These are phyloP conservation scores for Stegostoma tigrinum DNA, from an alignment of 2,113 vertebrate genomes.

Conservation along the genomic window DNA sequence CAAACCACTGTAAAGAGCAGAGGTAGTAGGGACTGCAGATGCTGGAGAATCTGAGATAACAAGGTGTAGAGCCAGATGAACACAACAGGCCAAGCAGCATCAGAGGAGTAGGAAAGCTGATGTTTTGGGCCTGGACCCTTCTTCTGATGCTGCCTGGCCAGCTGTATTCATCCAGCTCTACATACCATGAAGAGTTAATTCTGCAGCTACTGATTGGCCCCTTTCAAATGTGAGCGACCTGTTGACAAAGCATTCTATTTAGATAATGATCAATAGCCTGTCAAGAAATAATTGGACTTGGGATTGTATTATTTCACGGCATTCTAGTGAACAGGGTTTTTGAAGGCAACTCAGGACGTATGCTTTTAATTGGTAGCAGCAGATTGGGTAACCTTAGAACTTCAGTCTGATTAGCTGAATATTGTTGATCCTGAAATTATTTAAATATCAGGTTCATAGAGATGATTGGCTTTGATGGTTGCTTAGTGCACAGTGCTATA, in stretches of 20 bases:
- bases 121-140: too few species aligned
- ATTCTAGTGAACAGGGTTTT: background rate
- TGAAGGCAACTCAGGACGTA: background rate
- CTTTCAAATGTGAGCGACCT: background rate
- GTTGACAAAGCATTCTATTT: conserved; percentile 26
- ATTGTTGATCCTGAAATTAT: background rate
- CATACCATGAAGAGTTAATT: background rate
- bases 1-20: background rate
- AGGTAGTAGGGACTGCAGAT: too few species aligned
- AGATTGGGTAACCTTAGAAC: background rate
- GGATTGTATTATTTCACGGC: background rate
- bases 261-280: conserved; percentile 30
- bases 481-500: background rate
- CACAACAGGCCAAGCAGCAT: too few species aligned
- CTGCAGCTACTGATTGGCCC: conserved; percentile 17
- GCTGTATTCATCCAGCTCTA: too few species aligned
- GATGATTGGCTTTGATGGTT: background rate
- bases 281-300: conserved; percentile 32
- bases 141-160: too few species aligned
- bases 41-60: too few species aligned
- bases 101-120: too few species aligned
- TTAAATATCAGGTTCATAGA: background rate
- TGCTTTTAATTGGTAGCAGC: background rate
- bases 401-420: conserved; percentile 3
- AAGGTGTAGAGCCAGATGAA: too few species aligned